Conservation (phyloP, 1,140 invertebrate species). For the Holotrichia oblita region DNA sequence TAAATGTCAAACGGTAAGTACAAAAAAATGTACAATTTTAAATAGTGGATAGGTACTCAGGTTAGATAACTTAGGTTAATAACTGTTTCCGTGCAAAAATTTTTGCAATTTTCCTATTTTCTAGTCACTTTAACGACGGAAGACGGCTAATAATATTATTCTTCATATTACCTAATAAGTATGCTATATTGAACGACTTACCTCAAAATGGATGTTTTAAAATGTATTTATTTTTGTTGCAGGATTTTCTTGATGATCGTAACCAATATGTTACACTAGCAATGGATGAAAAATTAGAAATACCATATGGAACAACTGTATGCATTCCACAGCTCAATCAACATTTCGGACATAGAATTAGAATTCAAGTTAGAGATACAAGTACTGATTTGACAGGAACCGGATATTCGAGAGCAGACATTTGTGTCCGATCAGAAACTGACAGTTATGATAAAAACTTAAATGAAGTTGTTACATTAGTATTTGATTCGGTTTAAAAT, state of each 20-base stretch:
- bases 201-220: too few species aligned
- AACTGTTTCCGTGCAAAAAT: too few species aligned
- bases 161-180: too few species aligned
- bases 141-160: too few species aligned
- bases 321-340: slow-evolving; percentile 65
- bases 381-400: slow-evolving; percentile 59
- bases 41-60: too few species aligned
- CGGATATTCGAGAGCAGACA: slow-evolving; percentile 61
- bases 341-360: slow-evolving; percentile 62
- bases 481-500: slow-evolving; percentile 46
- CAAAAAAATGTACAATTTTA: too few species aligned
- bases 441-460: slow-evolving; percentile 65
- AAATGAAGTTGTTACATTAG: slow-evolving; percentile 60
- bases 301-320: slow-evolving; percentile 62
- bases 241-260: slow-evolving; percentile 65
- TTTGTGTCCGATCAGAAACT: slow-evolving; percentile 64
- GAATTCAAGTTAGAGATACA: slow-evolving; percentile 60
- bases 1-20: too few species aligned
- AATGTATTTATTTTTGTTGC: slow-evolving; percentile 6
- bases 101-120: too few species aligned
- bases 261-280: slow-evolving; percentile 63
- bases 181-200: too few species aligned
- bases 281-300: slow-evolving; percentile 60
- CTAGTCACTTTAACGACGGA: too few species aligned
- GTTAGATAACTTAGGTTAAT: too few species aligned